Evolutionary conservation across 1,140 invertebrate genomes (phyloP).

Genomic region (Drosophila oshimai): DNA sequence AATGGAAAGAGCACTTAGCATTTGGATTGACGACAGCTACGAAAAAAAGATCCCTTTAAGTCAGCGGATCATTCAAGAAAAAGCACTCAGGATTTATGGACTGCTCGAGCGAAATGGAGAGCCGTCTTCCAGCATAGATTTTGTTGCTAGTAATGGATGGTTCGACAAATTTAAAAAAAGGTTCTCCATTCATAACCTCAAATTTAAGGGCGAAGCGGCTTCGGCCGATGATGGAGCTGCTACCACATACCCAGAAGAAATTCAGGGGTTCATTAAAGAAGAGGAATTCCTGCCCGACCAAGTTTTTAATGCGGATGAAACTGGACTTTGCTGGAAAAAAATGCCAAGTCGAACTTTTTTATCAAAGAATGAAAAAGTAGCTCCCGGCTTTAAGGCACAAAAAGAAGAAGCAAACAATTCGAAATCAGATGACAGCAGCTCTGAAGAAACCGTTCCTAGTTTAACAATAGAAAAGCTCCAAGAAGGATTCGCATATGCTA

Average conservation of each 20-base stretch:
- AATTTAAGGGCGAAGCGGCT: neutral
- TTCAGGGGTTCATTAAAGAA: neutral
- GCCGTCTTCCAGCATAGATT: conserved; percentile 18
- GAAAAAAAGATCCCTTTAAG: conserved; percentile 49
- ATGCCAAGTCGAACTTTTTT: neutral
- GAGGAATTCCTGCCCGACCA: neutral
- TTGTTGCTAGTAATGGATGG: conserved; percentile 29
- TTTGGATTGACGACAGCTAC: conserved; percentile 59
- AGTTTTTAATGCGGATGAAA: neutral
- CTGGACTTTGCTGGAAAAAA: neutral
- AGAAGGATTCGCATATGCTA: conserved; percentile 35
- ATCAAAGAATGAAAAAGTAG: conserved; percentile 7
- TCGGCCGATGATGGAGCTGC: conserved; percentile 3
- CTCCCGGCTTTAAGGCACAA: neutral
- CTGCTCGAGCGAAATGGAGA: conserved; percentile 9
- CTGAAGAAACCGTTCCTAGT: conserved; percentile 21
- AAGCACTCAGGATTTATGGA: conserved; percentile 48
- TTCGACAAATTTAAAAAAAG: conserved; percentile 21
- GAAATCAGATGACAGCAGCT: conserved; percentile 31
- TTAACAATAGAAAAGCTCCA: conserved; percentile 29
- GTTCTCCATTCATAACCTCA: neutral
- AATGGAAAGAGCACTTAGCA: conserved; percentile 39
- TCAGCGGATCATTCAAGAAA: conserved; percentile 46
- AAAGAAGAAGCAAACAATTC: conserved; percentile 12
- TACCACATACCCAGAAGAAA: conserved; percentile 55